These are phyloP conservation scores for Podarcis muralis DNA, from an alignment of 2,113 vertebrate species.

Conservation along the genomic window DNA sequence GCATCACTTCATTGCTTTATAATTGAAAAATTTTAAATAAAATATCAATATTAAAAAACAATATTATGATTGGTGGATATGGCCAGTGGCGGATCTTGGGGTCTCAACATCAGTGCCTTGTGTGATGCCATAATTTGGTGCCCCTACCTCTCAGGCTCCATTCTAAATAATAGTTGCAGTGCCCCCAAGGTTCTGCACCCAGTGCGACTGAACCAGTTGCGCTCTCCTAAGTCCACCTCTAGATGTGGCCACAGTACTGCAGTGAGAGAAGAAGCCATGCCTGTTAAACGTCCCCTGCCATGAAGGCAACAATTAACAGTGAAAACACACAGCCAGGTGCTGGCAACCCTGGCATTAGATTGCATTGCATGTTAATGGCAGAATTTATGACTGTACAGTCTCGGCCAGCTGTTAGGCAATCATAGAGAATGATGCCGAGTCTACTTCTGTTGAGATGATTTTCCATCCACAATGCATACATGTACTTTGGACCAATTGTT, in stretches of 20 bases:
- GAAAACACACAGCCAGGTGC: background rate
- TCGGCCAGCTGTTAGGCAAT: slow-evolving; percentile 5
- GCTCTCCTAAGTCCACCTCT: no score
- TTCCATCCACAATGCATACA: background rate
- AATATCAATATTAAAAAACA: no score
- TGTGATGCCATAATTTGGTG: no score
- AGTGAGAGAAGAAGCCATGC: background rate
- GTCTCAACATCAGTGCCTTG: no score
- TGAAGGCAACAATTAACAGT: slow-evolving; percentile 10
- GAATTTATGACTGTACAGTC: background rate
- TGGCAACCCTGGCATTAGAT: background rate
- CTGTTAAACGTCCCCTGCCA: slow-evolving; percentile 6
- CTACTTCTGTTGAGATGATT: background rate
- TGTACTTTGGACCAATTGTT: background rate
- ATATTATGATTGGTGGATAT: no score
- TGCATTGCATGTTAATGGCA: slow-evolving; percentile 6
- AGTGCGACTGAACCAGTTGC: no score
- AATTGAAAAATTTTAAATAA: no score
- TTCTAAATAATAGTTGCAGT: no score
- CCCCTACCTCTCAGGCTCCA: no score
- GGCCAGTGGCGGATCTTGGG: no score
- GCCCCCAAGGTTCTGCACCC: no score
- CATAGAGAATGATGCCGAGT: background rate
- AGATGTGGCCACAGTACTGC: background rate
- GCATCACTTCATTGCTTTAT: no score